Evolutionary conservation across 2,888 invertebrate species (phyloP).

Genomic region (Leptura quadrifasciata): DNA sequence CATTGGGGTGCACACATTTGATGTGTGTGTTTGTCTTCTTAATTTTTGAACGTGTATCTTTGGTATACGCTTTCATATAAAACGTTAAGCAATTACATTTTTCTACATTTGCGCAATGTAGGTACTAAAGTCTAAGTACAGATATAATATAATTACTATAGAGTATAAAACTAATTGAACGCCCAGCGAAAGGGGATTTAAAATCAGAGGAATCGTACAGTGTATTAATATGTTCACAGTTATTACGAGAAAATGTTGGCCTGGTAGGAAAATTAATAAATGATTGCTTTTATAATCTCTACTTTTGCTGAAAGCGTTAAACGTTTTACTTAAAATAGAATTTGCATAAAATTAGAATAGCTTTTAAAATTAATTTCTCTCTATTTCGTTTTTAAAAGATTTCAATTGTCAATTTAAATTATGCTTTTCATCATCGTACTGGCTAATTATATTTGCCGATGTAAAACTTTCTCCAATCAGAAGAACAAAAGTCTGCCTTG

Average conservation of each 20-base stretch:
- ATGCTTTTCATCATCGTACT: constrained; percentile 25
- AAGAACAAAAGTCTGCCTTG: neutral
- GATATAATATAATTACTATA: constrained; percentile 18
- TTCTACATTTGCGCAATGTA: neutral
- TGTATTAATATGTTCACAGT: constrained; percentile 26
- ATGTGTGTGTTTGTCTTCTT: too few relatives aligned
- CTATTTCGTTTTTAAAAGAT: constrained; percentile 34
- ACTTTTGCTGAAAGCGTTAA: constrained; percentile 35
- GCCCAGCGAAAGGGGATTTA: neutral
- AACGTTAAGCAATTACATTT: too few relatives aligned
- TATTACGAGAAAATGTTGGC: neutral
- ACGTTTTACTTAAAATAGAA: constrained; percentile 47
- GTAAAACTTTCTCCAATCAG: constrained; percentile 22
- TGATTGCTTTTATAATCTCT: constrained; percentile 33
- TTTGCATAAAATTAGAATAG: constrained; percentile 50
- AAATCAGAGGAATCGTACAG: constrained; percentile 1
- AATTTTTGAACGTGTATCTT: too few relatives aligned
- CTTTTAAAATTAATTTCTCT: constrained; percentile 41
- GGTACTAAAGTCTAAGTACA: neutral
- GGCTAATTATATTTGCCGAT: constrained; percentile 33
- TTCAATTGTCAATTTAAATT: constrained; percentile 39
- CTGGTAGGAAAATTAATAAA: constrained; percentile 37
- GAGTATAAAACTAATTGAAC: neutral
- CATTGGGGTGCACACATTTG: too few relatives aligned
- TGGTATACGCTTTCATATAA: too few relatives aligned